Conservation (phyloP, 1,140 invertebrate species). For the Mizuhopecten yessoensis region DNA sequence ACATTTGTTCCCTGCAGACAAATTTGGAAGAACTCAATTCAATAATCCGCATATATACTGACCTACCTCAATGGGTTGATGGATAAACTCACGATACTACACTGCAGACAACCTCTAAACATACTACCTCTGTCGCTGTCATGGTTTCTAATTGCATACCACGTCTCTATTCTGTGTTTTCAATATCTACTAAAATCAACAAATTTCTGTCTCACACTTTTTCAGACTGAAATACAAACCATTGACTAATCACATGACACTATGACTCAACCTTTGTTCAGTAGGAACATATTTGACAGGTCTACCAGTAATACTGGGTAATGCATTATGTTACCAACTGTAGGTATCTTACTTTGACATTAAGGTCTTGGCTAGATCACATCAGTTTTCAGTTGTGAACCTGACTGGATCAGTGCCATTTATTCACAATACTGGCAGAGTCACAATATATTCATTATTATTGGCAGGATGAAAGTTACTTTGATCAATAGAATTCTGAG, state of each 20-base stretch:
- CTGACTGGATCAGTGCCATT: not conserved
- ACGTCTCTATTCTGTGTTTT: not conserved
- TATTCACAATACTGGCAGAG: not conserved
- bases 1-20: slow-evolving; percentile 6
- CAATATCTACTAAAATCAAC: not conserved
- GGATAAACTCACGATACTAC: too few relatives aligned
- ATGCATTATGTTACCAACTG: too few relatives aligned
- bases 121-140: not conserved
- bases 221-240: not conserved
- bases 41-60: not conserved
- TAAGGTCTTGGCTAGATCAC: not conserved
- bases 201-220: not conserved
- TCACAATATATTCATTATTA: not conserved
- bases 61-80: too few relatives aligned
- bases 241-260: not conserved
- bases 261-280: not conserved
- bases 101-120: too few relatives aligned
- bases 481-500: slow-evolving; percentile 81
- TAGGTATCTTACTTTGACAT: not conserved
- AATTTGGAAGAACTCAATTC: slow-evolving; percentile 16
- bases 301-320: not conserved
- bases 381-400: not conserved
- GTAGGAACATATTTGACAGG: not conserved
- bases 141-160: not conserved
- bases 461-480: not conserved